Evolutionary conservation across 2,113 vertebrate genomes (phyloP).

Genomic region (Cacatua alba): DNA sequence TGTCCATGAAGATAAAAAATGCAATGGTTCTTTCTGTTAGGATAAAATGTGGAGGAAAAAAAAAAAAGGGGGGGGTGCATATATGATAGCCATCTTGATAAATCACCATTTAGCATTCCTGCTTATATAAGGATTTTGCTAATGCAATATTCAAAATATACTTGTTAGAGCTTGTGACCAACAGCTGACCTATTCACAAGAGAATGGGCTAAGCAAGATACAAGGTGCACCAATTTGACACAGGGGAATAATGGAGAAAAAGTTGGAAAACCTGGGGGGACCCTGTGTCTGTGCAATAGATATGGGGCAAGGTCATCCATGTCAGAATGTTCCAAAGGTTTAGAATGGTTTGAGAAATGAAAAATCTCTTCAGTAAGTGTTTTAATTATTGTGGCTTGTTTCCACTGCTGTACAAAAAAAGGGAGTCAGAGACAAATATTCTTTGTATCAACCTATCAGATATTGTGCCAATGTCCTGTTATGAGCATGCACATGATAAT

Average conservation of each 20-base stretch:
- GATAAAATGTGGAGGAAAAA: rapidly evolving
- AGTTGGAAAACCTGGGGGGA: rapidly evolving
- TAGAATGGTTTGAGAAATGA: neutral
- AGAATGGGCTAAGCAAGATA: neutral
- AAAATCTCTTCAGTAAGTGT: neutral
- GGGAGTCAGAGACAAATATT: neutral
- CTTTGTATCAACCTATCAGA: neutral
- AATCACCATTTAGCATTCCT: neutral
- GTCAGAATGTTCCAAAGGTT: neutral
- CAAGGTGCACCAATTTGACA: neutral
- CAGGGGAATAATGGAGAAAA: neutral
- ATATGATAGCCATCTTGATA: neutral
- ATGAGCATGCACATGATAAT: neutral
- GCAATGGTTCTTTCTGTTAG: neutral
- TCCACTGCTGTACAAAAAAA: neutral
- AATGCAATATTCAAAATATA: neutral
- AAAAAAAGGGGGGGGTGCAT: neutral
- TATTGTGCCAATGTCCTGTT: neutral
- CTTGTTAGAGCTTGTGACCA: neutral
- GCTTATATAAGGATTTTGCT: neutral
- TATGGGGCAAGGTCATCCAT: neutral
- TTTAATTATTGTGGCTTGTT: neutral
- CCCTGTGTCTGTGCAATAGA: rapidly evolving
- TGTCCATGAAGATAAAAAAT: neutral
- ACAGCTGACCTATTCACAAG: neutral